Evolutionary conservation across 64 coral and sea anemone species (phyloP).

Genomic region (Montipora capricornis): DNA sequence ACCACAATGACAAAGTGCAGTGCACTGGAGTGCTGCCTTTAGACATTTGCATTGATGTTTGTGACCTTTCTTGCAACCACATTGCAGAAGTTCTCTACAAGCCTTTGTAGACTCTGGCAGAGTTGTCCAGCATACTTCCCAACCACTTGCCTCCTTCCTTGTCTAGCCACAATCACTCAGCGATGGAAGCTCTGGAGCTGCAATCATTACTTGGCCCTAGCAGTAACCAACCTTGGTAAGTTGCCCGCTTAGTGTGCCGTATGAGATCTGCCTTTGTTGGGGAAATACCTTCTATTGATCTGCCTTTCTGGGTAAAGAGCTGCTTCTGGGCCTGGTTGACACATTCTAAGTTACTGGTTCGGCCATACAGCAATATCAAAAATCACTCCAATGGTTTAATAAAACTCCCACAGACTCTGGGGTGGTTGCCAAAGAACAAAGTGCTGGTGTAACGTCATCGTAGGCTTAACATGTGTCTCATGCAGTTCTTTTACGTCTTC

Average conservation of each 20-base stretch:
- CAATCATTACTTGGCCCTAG: neutral
- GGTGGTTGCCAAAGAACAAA: constrained; percentile 6
- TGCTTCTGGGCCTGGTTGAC: constrained; percentile 58
- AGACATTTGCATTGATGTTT: too few species aligned
- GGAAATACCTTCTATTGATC: neutral
- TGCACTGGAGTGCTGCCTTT: too few species aligned
- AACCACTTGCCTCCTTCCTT: too few species aligned
- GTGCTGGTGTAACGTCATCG: neutral
- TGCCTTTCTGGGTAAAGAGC: constrained; percentile 26
- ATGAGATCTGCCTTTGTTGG: neutral
- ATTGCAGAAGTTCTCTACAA: too few species aligned
- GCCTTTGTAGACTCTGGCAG: too few species aligned
- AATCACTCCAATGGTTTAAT: constrained; percentile 49
- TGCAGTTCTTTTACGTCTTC: neutral
- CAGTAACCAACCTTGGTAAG: constrained; percentile 24
- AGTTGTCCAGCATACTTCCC: too few species aligned
- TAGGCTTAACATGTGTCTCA: neutral
- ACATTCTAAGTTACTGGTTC: constrained; percentile 33
- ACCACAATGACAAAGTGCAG: too few species aligned
- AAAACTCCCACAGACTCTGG: neutral
- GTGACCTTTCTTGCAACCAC: too few species aligned
- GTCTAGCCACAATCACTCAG: neutral
- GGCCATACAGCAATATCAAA: constrained; percentile 42
- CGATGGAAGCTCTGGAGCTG: neutral
- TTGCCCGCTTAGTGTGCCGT: constrained; percentile 11